Percentiles rank a stretch among this genome's conserved stretches.
Conservation (phyloP, 2,888 invertebrate genomes). For the Entomobrya proxima region DNA sequence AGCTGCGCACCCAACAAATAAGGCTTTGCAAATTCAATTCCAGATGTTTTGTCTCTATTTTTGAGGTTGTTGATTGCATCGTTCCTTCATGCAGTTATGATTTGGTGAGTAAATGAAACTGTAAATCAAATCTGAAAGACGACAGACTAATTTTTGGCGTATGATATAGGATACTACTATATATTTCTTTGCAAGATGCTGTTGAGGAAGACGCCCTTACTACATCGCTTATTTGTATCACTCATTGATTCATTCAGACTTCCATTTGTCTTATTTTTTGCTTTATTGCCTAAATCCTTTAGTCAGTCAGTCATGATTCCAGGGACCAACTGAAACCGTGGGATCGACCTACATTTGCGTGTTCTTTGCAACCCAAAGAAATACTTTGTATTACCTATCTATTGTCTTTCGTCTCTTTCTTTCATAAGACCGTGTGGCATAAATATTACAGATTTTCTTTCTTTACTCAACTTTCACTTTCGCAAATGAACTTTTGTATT, state of each 20-base stretch:
- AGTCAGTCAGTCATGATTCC: slow-evolving; percentile 32
- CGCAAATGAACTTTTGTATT: slow-evolving; percentile 35
- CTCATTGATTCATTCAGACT: neutral
- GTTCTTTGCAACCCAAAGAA: neutral
- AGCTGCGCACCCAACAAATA: too few species aligned
- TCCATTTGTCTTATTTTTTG: neutral
- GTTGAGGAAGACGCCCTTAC: neutral
- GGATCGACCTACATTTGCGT: neutral
- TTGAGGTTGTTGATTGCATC: neutral
- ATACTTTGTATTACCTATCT: too few species aligned
- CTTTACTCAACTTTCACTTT: slow-evolving; percentile 5
- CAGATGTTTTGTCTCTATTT: too few species aligned
- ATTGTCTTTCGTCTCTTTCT: too few species aligned
- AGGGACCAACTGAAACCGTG: neutral
- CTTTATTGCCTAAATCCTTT: slow-evolving; percentile 34
- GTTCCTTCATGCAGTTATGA: neutral
- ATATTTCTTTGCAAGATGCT: neutral
- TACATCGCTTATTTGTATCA: neutral
- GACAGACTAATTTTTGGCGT: neutral
- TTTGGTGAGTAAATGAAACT: neutral
- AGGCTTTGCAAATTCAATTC: too few species aligned
- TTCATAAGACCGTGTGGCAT: neutral
- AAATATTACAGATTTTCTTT: neutral
- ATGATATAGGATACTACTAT: too few species aligned
- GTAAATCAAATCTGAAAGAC: neutral